These are phyloP conservation scores for Melipona beecheii DNA, from an alignment of 2,888 invertebrate genomes.

Conservation along the genomic window DNA sequence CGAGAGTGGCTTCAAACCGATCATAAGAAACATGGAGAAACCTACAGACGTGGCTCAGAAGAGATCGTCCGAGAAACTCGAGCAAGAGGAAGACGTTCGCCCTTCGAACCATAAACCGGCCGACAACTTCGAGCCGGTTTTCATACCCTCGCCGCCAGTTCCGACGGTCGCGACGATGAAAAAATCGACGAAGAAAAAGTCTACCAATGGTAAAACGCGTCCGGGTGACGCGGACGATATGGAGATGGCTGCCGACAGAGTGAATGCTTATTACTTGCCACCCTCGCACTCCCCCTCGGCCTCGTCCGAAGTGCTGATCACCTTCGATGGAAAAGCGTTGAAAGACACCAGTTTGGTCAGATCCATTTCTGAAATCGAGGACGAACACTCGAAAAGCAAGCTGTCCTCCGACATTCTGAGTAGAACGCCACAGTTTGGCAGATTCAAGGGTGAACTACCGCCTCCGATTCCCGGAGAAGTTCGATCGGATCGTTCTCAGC, in stretches of 20 bases:
- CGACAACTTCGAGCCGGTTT: slow-evolving; percentile 91
- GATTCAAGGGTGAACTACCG: slow-evolving; percentile 90
- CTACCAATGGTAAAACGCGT: slow-evolving; percentile 47
- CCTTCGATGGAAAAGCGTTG: slow-evolving; percentile 91
- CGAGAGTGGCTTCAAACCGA: slow-evolving; percentile 94
- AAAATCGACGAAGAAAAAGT: slow-evolving; percentile 72
- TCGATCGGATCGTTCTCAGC: slow-evolving; percentile 74
- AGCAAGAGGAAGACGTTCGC: slow-evolving; percentile 32
- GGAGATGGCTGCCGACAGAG: slow-evolving; percentile 89
- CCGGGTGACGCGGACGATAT: slow-evolving; percentile 85
- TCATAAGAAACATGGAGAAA: slow-evolving; percentile 85
- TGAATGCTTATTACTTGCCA: slow-evolving; percentile 90
- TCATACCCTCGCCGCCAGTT: slow-evolving; percentile 90
- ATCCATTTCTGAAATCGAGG: slow-evolving; percentile 84
- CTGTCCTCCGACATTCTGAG: slow-evolving; percentile 87
- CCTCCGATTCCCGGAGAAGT: slow-evolving; percentile 85
- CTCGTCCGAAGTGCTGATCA: slow-evolving; percentile 85
- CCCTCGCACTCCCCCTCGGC: slow-evolving; percentile 20
- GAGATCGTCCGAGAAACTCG: slow-evolving; percentile 36
- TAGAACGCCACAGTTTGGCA: slow-evolving; percentile 90
- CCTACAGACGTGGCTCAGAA: slow-evolving; percentile 75
- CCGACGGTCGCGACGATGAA: slow-evolving; percentile 70
- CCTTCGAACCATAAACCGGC: slow-evolving; percentile 78
- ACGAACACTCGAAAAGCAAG: slow-evolving; percentile 75
- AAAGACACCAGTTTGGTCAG: slow-evolving; percentile 88